Evolutionary conservation across 2,888 invertebrate species (phyloP).

Genomic region (Drosophila acutilabella): DNA sequence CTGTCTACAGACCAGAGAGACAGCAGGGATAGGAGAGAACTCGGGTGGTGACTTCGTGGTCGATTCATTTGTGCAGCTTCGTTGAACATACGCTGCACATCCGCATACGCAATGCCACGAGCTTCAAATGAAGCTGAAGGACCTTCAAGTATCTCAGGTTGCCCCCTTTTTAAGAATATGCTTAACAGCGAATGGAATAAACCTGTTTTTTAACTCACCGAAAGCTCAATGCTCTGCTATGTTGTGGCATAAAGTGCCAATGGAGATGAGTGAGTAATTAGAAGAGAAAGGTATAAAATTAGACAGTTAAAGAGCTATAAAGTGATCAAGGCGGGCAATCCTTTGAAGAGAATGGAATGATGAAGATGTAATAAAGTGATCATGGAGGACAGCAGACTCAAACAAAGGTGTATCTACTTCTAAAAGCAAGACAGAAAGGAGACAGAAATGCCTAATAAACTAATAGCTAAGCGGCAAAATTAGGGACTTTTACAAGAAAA

Average conservation of each 20-base stretch:
- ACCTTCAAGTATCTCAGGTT: slow-evolving; percentile 51
- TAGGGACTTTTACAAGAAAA: too few species aligned
- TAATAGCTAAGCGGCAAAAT: too few species aligned
- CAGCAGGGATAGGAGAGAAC: not conserved
- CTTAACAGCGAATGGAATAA: slow-evolving; percentile 36
- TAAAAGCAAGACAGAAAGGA: too few species aligned
- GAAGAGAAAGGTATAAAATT: not conserved
- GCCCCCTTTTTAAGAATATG: slow-evolving; percentile 68
- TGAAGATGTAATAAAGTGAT: too few species aligned
- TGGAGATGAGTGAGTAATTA: not conserved
- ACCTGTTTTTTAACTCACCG: slow-evolving; percentile 8
- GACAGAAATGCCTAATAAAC: too few species aligned
- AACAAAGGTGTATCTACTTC: too few species aligned
- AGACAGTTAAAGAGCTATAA: not conserved
- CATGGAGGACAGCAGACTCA: too few species aligned
- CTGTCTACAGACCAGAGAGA: slow-evolving; percentile 31
- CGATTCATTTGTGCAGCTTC: slow-evolving; percentile 82
- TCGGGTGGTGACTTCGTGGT: slow-evolving; percentile 81
- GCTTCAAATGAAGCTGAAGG: slow-evolving; percentile 23
- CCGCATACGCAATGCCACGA: slow-evolving; percentile 44
- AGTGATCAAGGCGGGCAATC: not conserved
- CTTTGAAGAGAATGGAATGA: too few species aligned
- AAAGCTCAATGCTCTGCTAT: slow-evolving; percentile 23
- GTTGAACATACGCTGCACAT: slow-evolving; percentile 83
- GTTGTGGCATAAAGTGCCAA: not conserved